Evolutionary conservation across 1,140 invertebrate species (phyloP), one percentile per base, ranked within the genome.

Genomic region (Brachionus calyciflorus): DNA sequence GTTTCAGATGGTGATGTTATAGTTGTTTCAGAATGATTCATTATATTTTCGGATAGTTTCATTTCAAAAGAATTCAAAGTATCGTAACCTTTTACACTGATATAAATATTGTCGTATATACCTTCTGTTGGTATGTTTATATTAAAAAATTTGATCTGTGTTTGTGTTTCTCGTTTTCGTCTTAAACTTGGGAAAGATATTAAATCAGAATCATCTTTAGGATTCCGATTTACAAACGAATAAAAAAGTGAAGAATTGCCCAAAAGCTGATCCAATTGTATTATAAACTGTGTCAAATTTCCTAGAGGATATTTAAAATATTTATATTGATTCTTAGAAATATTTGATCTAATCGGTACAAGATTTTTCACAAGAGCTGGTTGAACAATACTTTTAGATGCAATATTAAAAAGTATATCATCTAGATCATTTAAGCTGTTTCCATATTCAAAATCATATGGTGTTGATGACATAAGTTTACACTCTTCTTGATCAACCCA

Each of bases 281-380:
- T 63, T n/a, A 30, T 37, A 63, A 63, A 63, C 17, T 37, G n/a
- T 14, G 33, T 37, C 30, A 63, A 63, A n/a, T 40, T 33, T 7
- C 10, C 37, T 37, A 33, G 37, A 17, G 4, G 28, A 40, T 63
- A 63, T 19, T 33, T 63, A 19, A 37, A 63, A 33, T 63, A 63
- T 37, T 37, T 63, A 7, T 63, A 63, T n/a, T n/a, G 17, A 63
- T 63, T 63, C 24, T 40, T 63, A n/a, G 12, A 12, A 37, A 63
- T 7, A 17, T n/a, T 63, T 2, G 57, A n/a, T 14, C 12, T 14
- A 37, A 63, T 17, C 14, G 17, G 1, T 17, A 7, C 17, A 37
- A 24, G 10, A 2, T n/a, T 14, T 17, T n/a, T 12, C 3, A 63
- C 33, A 9, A 14, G 28, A 3, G 57, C 57, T 10, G 57, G 28